Evolutionary conservation across 2,113 vertebrate genomes (phyloP).

Genomic region (Campylorhamphus procurvoides): DNA sequence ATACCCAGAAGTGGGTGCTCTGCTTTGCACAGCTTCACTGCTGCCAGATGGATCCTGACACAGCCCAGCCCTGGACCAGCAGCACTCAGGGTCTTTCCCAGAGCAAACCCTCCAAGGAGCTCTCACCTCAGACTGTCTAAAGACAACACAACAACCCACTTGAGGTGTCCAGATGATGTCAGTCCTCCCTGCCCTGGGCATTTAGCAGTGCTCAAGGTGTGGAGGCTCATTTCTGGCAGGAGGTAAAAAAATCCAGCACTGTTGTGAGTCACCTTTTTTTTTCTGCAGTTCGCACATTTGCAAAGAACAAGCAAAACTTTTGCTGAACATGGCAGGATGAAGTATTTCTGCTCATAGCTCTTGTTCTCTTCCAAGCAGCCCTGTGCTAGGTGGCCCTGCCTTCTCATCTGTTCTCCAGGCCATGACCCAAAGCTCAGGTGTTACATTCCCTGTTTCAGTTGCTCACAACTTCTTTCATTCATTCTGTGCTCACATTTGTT

Average conservation of each 20-base stretch:
- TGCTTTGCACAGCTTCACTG: background rate
- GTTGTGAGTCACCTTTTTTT: background rate
- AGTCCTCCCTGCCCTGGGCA: background rate
- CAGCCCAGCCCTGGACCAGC: background rate
- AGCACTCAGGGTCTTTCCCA: fast-evolving
- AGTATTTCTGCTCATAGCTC: background rate
- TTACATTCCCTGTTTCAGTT: background rate
- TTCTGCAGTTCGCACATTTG: background rate
- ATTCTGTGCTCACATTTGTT: background rate
- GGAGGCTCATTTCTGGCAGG: background rate
- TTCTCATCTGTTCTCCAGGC: background rate
- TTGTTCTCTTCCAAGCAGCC: background rate
- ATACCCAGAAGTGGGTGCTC: fast-evolving
- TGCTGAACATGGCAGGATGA: fast-evolving
- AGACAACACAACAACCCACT: fast-evolving
- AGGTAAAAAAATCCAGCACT: background rate
- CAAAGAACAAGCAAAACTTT: background rate
- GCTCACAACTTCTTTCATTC: background rate
- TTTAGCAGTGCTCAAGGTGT: background rate
- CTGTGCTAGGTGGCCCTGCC: background rate
- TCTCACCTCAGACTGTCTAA: background rate
- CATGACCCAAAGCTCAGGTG: background rate
- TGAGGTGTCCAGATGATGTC: fast-evolving
- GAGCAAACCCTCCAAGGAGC: background rate
- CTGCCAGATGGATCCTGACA: no score